These are phyloP conservation scores for Arrhopalites spinosus DNA, from an alignment of 2,888 invertebrate genomes.

Conservation along the genomic window DNA sequence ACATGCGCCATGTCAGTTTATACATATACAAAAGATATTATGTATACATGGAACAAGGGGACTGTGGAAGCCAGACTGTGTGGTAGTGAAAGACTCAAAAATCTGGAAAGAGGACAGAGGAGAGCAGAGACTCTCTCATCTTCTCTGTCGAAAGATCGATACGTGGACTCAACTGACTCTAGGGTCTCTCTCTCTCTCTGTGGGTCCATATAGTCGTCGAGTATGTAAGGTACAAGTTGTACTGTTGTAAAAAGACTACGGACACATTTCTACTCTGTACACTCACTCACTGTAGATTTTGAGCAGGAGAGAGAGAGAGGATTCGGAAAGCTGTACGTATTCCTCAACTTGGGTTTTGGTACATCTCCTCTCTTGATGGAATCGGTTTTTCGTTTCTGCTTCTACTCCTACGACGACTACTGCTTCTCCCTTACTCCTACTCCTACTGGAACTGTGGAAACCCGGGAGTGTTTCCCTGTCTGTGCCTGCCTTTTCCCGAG, in stretches of 20 bases:
- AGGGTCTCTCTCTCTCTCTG: background rate
- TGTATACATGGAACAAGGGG: conserved; percentile 3
- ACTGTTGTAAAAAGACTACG: background rate
- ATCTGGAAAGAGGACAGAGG: conserved; percentile 19
- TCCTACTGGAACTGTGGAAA: background rate
- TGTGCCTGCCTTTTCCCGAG: conserved; percentile 24
- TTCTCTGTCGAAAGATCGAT: conserved; percentile 32
- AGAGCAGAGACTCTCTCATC: background rate
- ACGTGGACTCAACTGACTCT: conserved; percentile 27
- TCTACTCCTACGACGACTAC: too few species aligned
- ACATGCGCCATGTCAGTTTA: conserved; percentile 28
- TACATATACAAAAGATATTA: background rate
- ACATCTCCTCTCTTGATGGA: conserved; percentile 30
- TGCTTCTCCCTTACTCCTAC: too few species aligned
- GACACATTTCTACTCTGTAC: background rate
- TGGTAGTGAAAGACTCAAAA: conserved; percentile 10
- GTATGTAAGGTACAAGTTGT: background rate
- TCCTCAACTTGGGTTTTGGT: conserved; percentile 2
- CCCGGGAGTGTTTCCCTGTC: conserved; percentile 23
- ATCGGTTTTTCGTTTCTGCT: conserved; percentile 19
- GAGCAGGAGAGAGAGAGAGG: too few species aligned
- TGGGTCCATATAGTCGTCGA: background rate
- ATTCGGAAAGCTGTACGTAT: background rate
- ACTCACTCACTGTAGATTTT: conserved; percentile 17
- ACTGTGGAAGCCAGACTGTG: background rate